Conservation (phyloP, 2,797 vertebrate genomes). For the Paedocypris micromegethes region DNA sequence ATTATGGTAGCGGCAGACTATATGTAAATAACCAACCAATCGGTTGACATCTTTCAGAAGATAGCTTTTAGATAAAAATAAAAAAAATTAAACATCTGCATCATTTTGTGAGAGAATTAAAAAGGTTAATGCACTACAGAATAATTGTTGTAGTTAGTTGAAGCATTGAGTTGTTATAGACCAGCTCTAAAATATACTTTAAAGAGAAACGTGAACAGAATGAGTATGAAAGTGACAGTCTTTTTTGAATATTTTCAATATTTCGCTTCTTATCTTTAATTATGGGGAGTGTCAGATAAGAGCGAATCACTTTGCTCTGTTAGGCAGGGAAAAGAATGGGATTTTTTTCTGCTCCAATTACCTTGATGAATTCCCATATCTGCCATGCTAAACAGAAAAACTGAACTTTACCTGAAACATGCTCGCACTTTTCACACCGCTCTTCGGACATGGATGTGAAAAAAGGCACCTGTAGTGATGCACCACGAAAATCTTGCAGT, state of each 20-base stretch:
- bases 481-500: background rate
- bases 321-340: constrained; percentile 28
- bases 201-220: background rate
- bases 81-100: no score
- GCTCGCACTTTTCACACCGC: background rate
- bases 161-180: no score
- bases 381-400: constrained; percentile 29
- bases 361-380: constrained; percentile 41
- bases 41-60: no score
- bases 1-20: no score
- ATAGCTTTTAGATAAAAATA: no score
- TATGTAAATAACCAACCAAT: no score
- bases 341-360: constrained; percentile 41
- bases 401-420: constrained; percentile 20
- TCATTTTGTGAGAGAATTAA: no score
- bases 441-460: constrained; percentile 1
- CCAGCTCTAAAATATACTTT: no score
- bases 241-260: constrained; percentile 31
- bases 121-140: no score
- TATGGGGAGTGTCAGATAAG: constrained; percentile 33
- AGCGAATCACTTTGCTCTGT: constrained; percentile 34
- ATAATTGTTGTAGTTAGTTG: no score
- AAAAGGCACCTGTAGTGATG: background rate
- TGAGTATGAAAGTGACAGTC: constrained; percentile 7
- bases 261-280: constrained; percentile 39